Conservation (phyloP, 2,888 invertebrate species). For the Drosophila hawaiiensis region DNA sequence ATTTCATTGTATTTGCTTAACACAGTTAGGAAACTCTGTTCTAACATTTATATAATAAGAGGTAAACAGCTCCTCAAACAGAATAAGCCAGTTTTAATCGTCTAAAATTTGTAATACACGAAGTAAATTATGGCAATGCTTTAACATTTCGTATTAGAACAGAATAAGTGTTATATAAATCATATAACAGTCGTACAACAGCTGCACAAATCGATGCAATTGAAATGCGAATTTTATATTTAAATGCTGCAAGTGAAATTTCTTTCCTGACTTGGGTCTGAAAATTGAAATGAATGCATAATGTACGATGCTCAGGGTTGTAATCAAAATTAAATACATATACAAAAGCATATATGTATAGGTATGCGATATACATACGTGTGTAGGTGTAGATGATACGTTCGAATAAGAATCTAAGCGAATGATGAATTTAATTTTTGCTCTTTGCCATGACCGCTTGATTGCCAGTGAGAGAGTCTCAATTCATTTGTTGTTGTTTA, state of each 20-base stretch:
- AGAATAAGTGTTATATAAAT: not conserved
- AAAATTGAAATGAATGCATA: constrained; percentile 26
- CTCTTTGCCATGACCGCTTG: constrained; percentile 25
- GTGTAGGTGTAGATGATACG: constrained; percentile 6
- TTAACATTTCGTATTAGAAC: not conserved
- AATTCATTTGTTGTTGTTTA: constrained; percentile 17
- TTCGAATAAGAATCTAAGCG: constrained; percentile 2
- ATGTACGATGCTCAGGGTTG: constrained; percentile 18
- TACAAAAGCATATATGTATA: not conserved
- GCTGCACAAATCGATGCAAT: constrained; percentile 12
- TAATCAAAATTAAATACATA: not conserved
- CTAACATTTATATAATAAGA: not conserved
- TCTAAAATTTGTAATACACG: not conserved
- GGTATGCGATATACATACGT: not conserved
- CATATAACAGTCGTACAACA: constrained; percentile 25
- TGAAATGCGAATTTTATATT: constrained; percentile 4
- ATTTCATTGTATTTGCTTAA: not conserved
- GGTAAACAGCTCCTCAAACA: not conserved
- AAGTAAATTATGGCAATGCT: not conserved
- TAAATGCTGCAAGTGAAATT: constrained; percentile 14
- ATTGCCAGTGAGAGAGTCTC: constrained; percentile 21
- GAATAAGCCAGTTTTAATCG: not conserved
- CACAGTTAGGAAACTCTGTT: not conserved
- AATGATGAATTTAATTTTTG: constrained; percentile 28
- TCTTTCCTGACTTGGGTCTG: not conserved